Conservation (phyloP, 2,797 vertebrate species). For the Diceros bicornis region DNA sequence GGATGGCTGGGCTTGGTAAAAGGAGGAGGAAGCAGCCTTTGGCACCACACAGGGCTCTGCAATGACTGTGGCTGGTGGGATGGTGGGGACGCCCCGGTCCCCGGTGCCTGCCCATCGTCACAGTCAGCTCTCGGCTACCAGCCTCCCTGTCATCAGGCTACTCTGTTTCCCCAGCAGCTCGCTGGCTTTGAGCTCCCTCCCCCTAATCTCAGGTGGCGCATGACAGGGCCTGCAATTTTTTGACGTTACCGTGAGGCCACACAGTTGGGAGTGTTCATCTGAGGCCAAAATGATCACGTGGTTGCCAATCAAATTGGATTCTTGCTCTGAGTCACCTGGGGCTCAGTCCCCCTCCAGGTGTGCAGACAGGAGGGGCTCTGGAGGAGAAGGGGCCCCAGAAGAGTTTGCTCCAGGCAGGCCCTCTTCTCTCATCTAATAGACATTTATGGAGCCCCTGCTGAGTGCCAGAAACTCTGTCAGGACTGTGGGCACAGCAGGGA, state of each 20-base stretch:
- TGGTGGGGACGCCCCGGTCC: accelerated
- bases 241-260: neutral
- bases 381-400: neutral
- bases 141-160: accelerated
- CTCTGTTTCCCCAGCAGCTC: neutral
- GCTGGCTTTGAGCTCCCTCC: neutral
- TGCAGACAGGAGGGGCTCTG: neutral
- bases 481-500: neutral
- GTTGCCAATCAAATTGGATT: neutral
- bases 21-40: neutral
- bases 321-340: neutral
- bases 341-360: accelerated
- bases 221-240: neutral
- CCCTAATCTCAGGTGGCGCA: neutral
- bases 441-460: neutral
- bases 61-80: neutral
- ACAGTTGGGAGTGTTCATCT: neutral
- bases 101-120: accelerated
- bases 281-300: neutral
- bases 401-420: neutral
- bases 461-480: neutral
- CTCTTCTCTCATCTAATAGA: neutral
- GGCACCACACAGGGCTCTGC: neutral
- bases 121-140: accelerated
- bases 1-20: neutral